Percentiles rank a stretch among this genome's conserved stretches.
These are phyloP conservation scores for Parapristionchus giblindavisi DNA, from an alignment of 2,888 invertebrate species.

Conservation along the genomic window DNA sequence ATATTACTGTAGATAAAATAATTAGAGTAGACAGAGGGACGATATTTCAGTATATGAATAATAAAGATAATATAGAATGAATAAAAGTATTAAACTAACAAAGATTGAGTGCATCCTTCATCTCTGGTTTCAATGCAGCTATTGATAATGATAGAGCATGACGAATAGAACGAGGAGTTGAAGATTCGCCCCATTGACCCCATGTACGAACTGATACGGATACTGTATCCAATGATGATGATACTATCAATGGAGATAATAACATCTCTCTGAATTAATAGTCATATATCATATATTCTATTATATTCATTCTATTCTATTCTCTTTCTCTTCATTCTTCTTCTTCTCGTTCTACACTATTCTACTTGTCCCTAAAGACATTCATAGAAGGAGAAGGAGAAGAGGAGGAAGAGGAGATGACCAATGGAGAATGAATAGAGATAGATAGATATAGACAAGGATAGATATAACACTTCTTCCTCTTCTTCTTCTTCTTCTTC, in stretches of 20 bases:
- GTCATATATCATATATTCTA: too few species aligned
- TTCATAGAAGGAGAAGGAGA: neutral
- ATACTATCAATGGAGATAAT: conserved; percentile 62
- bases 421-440: too few species aligned
- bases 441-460: too few species aligned
- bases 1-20: too few species aligned
- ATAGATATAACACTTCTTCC: too few species aligned
- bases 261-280: conserved; percentile 65
- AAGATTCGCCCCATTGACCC: conserved; percentile 54
- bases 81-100: conserved; percentile 43
- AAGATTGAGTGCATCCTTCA: conserved; percentile 55
- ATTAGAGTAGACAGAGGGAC: too few species aligned
- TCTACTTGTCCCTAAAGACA: neutral
- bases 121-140: conserved; percentile 64
- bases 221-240: conserved; percentile 58
- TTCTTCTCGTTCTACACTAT: neutral
- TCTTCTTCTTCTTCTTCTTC: too few species aligned
- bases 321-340: neutral
- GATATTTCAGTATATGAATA: neutral
- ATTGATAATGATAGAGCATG: conserved; percentile 61
- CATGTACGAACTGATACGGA: conserved; percentile 57
- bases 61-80: neutral
- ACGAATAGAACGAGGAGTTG: conserved; percentile 61
- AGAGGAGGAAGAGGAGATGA: neutral
- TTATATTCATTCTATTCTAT: too few species aligned